Base-by-base conservation (phyloP, 1,140 invertebrate species). In the Panonychus citri region DNA sequence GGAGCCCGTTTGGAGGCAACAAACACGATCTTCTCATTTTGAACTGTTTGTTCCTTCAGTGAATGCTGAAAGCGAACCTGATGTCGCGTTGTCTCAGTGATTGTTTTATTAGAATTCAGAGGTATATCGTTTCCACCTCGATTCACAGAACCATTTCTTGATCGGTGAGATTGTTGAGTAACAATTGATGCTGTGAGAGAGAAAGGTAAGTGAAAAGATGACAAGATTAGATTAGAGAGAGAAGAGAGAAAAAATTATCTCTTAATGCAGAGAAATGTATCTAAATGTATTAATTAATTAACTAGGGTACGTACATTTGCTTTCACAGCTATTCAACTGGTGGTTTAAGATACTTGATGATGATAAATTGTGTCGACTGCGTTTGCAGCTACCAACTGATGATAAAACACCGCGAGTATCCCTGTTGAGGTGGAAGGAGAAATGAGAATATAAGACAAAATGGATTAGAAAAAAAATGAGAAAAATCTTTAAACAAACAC, bases 1-100 rank as follows among this genome's bases (percentile, higher is more conserved):
- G 85, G 85, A 50, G 78, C 75, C 59, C 64, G 62, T 67, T 79
- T 75, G 66, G 79, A 75, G 57, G 82, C 76, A 56, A 80, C 76
- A 66, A 88, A 72, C 53, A 83, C 77, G 56, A 87, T 71, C 19
- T 58, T 26, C 37, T 59, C 56, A 27, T 60, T 49, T 25, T 28
- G 28, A 24, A 60, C 48, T 28, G 15, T n/a, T 24, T 61, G 49
- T 7, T 54, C 43, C 53, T 30, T 49, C n/a, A 25, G 46, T 28
- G 55, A 34, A 25, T 49, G 49, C 8, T 53, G 19, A 21, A 56
- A 56, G 28, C 48, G 34, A 25, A 56, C 28, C 34, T 56, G 42
- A n/a, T 34, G 37, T 24, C 43, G n/a, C 19, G 39, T 40, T 19
- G 15, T 15, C 21, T 24, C 43, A 15, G 43, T n/a, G 19, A 19